Percentiles rank a stretch among this genome's conserved stretches.
Evolutionary conservation across 2,797 vertebrate species (phyloP).

Genomic region (Potorous gilbertii): DNA sequence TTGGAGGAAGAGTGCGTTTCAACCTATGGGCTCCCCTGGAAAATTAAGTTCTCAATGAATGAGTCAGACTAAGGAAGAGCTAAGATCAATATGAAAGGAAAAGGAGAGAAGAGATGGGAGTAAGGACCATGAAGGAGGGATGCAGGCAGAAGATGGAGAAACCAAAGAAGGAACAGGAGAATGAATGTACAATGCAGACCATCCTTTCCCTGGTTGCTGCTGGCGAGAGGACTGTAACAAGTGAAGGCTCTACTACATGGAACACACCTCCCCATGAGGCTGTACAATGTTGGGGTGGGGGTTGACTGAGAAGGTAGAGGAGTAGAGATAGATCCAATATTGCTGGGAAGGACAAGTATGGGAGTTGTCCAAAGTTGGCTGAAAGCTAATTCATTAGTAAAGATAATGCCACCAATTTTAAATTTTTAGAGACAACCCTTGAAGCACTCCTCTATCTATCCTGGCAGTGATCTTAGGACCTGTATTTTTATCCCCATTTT

Average conservation of each 20-base stretch:
- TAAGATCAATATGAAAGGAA: conserved; percentile 62
- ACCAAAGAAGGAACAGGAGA: conserved; percentile 65
- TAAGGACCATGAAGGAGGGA: conserved; percentile 61
- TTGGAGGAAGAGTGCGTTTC: neutral
- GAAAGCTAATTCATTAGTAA: neutral
- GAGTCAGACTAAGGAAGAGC: conserved; percentile 23
- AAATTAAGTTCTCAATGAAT: neutral
- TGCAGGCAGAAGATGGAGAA: conserved; percentile 62
- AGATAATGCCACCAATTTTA: neutral
- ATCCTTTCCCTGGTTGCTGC: neutral
- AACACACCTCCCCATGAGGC: neutral
- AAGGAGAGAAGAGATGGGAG: conserved; percentile 69
- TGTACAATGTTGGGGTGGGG: neutral
- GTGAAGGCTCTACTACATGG: neutral
- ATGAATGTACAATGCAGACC: neutral
- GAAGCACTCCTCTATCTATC: neutral
- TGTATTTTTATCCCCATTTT: neutral
- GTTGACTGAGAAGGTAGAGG: neutral
- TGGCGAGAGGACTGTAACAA: neutral
- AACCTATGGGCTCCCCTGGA: neutral
- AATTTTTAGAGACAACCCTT: neutral
- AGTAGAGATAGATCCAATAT: neutral
- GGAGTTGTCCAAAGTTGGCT: neutral
- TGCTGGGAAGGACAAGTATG: neutral
- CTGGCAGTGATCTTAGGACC: neutral